phyloP scores from a whole-genome alignment of 2,888 invertebrate genomes.

The Panorpa germanica region DNA sequence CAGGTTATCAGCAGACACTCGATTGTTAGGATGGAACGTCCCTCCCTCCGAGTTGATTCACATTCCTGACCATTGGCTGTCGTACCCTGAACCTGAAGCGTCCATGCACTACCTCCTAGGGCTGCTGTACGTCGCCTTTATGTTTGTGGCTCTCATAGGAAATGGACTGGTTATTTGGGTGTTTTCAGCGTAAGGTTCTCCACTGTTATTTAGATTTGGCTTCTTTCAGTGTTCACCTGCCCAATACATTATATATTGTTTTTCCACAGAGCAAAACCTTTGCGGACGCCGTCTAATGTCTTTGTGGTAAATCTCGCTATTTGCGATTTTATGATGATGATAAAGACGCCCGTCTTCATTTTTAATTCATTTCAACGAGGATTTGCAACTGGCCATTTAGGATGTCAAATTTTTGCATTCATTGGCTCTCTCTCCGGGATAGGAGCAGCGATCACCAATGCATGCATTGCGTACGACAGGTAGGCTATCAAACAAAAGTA shows the following conservation, averaged over 20 bases:
- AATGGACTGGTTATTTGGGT: conserved; percentile 75
- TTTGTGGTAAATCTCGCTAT: conserved; percentile 67
- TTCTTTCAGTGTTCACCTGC: too few species aligned
- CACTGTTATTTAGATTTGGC: too few species aligned
- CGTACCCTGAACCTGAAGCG: conserved; percentile 61
- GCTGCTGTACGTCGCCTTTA: conserved; percentile 56
- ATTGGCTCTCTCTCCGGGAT: conserved; percentile 67
- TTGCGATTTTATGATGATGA: conserved; percentile 76
- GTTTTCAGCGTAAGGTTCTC: too few species aligned
- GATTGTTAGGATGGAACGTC: conserved; percentile 56
- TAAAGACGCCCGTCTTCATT: conserved; percentile 68
- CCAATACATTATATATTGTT: too few species aligned
- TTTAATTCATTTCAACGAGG: conserved; percentile 67
- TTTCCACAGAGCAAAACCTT: conserved; percentile 41
- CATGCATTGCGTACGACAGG: conserved; percentile 73
- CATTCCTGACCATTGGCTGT: conserved; percentile 67
- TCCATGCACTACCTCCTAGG: conserved; percentile 65
- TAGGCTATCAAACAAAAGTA: conserved; percentile 16
- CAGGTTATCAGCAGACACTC: conserved; percentile 18
- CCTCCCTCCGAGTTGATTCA: conserved; percentile 54
- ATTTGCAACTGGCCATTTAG: conserved; percentile 50
- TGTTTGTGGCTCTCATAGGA: conserved; percentile 50
- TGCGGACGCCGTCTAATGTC: conserved; percentile 66
- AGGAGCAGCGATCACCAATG: conserved; percentile 61
- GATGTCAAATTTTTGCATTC: conserved; percentile 58